A percentile compares a stretch with the other conserved stretches of the same genome.
phyloP scores from a whole-genome alignment of 1,140 invertebrate species.

The Antheraea mylitta region DNA sequence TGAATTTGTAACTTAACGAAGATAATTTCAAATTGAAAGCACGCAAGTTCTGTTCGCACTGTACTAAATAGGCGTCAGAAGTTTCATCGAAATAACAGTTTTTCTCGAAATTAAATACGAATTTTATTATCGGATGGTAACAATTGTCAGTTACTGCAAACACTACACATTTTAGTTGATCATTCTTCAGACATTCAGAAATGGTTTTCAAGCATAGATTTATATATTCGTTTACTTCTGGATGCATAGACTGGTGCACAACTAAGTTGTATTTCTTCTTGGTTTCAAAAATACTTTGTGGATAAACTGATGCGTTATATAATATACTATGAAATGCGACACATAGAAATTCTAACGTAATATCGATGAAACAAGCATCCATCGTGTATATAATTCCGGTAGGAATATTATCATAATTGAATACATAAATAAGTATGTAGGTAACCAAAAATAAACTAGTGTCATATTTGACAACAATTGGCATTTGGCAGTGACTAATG shows the following conservation, averaged over 20 bases:
- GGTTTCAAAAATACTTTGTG: constrained; percentile 79
- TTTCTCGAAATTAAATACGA: constrained; percentile 78
- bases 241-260: constrained; percentile 79
- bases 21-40: constrained; percentile 80
- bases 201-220: constrained; percentile 75
- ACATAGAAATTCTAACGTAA: constrained; percentile 80
- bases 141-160: constrained; percentile 62
- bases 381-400: constrained; percentile 23
- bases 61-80: constrained; percentile 80
- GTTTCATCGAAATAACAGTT: constrained; percentile 42
- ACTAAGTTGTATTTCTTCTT: constrained; percentile 80
- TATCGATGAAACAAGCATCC: constrained; percentile 61
- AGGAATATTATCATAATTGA: no score
- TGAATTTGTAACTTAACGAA: constrained; percentile 68
- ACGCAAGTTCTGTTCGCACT: constrained; percentile 80
- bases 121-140: constrained; percentile 72
- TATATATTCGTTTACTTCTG: constrained; percentile 81
- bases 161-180: constrained; percentile 68
- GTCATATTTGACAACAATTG: neutral
- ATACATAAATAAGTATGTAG: no score
- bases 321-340: constrained; percentile 81
- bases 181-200: constrained; percentile 64
- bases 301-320: constrained; percentile 80
- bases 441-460: neutral
- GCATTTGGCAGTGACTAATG: no score